Evolutionary conservation across 2,797 vertebrate species (phyloP), one percentile per base, ranked within the genome.

Genomic region (Crypturellus tataupa): DNA sequence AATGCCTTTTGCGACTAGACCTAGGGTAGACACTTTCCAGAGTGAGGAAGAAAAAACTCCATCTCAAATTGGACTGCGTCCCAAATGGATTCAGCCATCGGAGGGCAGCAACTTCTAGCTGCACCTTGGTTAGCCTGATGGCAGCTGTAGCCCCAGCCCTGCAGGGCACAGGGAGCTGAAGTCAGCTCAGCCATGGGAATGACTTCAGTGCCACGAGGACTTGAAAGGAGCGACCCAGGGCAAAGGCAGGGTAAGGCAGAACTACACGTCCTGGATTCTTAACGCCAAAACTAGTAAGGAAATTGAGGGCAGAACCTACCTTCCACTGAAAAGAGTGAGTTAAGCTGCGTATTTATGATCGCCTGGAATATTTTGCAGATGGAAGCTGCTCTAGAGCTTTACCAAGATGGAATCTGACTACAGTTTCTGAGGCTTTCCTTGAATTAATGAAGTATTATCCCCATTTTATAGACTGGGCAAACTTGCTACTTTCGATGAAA

Each of bases 21-120:
- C 37, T 14, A 7, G 6, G 62, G 85, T 1, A 67, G 40, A 89
- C 53, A 18, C 25, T 79, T 63, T 60, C 29, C 10, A 42, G 1
- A 39, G 24, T 29, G 33, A 49, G 35, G 35, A 60, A 58, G 42
- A 42, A 11, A 51, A 80, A 47, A 49, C 16, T 12, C 3, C 23
- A 39, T 59, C 49, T 64, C 80, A 77, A 37, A 79, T 0, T 35
- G 33, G 70, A 49, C 16, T 12, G 3, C 21, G 24, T 49, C 23
- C 12, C 21, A 49, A 49, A 49, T 19, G 21, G 20, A 53, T 60
- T 76, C 10, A 86, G 56, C 84, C 91, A 77, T 90, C 51, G 73
- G 92, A 88, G 85, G 91, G 92, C 91, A 95, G 91, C 67, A 94
- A 33, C 55, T 91, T 82, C 73, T 31, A 88, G 47, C 85, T 81